Base-by-base conservation (phyloP, 2,797 vertebrate species). In the Lophotriccus pileatus region DNA sequence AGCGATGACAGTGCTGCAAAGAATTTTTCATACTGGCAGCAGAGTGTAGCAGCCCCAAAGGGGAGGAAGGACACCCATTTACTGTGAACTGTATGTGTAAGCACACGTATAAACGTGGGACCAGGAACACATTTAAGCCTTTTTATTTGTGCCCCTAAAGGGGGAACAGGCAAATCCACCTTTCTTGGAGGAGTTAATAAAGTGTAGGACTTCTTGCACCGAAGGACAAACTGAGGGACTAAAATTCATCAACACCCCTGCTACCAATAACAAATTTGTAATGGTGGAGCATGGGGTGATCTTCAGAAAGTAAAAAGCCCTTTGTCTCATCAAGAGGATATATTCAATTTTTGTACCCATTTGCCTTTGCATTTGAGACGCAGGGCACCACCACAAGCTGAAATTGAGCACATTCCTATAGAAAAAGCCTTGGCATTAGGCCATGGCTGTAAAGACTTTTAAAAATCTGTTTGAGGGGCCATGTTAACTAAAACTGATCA, bases 401-500 rank as follows among this genome's bases (percentile, higher is more conserved):
- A 94, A 89, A 84, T n/a, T 34, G 41, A 87, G 46, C n/a, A 68
- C 63, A 34, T 83, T 93, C 77, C 70, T 93, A 73, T 53, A 88
- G 88, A 89, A 95, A 91, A 89, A 56, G 44, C 63, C n/a, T 74
- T 95, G 95, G 94, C 78, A 0, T 68, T 89, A 44, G 37, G 77
- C 92, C 84, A 89, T 2, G 49, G 52, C 88, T 82, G 63, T 77
- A 93, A 95, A 90, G 88, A 79, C 88, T 95, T 89, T 79, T 78
- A 16, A 69, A 96, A 94, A 89, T 94, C 88, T 90, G 68, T 79
- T 95, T 74, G 90, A 90, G 90, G 94, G 90, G 92, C 94, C 92
- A 89, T 67, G 86, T 83, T 95, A 95, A 95, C 95, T 94, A 89
- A 92, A 95, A 84, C 70, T 90, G 92, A 92, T 92, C 85, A 87